These are phyloP conservation scores for Heliconius ismenius DNA, from an alignment of 2,888 invertebrate species.

Conservation along the genomic window DNA sequence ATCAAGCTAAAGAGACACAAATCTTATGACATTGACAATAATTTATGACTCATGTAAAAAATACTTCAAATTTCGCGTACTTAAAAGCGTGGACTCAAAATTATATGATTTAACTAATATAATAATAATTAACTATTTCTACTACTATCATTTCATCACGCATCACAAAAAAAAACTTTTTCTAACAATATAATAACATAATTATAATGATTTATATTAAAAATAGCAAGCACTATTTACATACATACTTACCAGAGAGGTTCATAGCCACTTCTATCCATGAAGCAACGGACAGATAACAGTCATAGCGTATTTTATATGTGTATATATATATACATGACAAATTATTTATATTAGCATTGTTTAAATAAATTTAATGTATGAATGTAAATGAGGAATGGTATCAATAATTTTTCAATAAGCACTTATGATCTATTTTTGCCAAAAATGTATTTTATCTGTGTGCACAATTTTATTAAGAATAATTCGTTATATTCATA, in stretches of 20 bases:
- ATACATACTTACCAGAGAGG: slow-evolving; percentile 46
- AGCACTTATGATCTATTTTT: neutral
- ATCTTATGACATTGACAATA: too few species aligned
- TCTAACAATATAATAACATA: neutral
- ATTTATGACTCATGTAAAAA: too few species aligned
- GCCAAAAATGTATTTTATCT: neutral
- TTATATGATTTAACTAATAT: too few species aligned
- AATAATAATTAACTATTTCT: too few species aligned
- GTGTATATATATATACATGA: slow-evolving; percentile 12
- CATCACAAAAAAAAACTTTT: too few species aligned
- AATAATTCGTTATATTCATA: too few species aligned
- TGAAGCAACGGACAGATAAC: slow-evolving; percentile 49
- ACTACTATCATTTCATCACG: too few species aligned
- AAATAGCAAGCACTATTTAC: slow-evolving; percentile 26
- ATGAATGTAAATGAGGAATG: neutral
- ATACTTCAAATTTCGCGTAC: too few species aligned
- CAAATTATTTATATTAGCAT: slow-evolving; percentile 8
- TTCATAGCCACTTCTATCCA: slow-evolving; percentile 51
- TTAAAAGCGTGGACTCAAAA: too few species aligned
- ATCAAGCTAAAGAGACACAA: too few species aligned
- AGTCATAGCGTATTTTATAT: slow-evolving; percentile 27
- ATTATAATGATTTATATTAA: neutral
- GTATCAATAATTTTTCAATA: neutral
- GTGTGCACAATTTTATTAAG: neutral
- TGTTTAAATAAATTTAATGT: neutral